phyloP scores from a whole-genome alignment of 2,113 vertebrate species.

The Oncorhynchus nerka region DNA sequence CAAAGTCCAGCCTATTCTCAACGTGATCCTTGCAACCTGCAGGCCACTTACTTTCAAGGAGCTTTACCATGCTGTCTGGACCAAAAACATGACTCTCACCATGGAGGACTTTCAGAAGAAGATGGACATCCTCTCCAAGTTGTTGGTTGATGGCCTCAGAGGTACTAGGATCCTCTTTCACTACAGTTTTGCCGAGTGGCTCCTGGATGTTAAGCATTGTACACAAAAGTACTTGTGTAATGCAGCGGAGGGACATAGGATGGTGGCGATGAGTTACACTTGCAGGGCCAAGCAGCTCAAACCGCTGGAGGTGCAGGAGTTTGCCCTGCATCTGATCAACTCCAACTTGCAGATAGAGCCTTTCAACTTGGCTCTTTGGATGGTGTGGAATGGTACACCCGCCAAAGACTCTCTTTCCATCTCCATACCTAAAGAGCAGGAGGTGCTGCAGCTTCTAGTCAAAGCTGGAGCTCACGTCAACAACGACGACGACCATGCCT shows the following conservation, averaged over 20 bases:
- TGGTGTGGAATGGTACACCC: constrained; percentile 97
- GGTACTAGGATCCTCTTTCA: constrained; percentile 96
- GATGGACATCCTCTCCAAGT: constrained; percentile 92
- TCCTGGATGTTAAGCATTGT: constrained; percentile 96
- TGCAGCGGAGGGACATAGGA: constrained; percentile 92
- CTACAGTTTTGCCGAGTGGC: constrained; percentile 97
- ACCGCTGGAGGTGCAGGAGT: constrained; percentile 91
- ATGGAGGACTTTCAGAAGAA: constrained; percentile 97
- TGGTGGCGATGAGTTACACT: constrained; percentile 97
- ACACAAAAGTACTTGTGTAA: constrained; percentile 98
- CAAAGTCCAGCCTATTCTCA: constrained; percentile 95
- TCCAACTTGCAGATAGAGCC: constrained; percentile 92
- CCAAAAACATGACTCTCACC: constrained; percentile 89
- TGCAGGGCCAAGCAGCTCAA: constrained; percentile 92
- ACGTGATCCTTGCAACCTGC: constrained; percentile 93
- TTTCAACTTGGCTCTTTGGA: constrained; percentile 92
- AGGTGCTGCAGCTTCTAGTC: constrained; percentile 92
- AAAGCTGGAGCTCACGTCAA: constrained; percentile 95
- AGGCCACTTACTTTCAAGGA: constrained; percentile 88
- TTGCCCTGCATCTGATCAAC: constrained; percentile 91
- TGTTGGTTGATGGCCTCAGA: constrained; percentile 87
- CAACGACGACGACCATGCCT: constrained; percentile 88
- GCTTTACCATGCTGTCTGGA: constrained; percentile 95
- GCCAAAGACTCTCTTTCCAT: constrained; percentile 91
- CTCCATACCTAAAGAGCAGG: constrained; percentile 91